phyloP scores from a whole-genome alignment of 2,113 vertebrate species.

The Martes martes region DNA sequence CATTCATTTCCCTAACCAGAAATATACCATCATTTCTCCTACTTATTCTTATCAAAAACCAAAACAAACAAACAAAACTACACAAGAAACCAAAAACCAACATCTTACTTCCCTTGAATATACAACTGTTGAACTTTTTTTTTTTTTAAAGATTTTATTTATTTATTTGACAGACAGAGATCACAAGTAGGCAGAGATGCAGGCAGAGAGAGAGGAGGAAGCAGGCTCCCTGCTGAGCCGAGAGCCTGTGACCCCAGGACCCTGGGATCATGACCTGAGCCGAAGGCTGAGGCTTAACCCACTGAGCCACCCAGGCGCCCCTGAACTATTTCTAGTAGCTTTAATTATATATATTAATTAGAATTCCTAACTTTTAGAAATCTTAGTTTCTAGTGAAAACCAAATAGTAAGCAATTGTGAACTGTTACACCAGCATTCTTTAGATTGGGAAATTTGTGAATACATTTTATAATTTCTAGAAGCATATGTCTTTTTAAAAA shows the following conservation, averaged over 20 bases:
- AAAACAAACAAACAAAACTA: background rate
- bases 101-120: background rate
- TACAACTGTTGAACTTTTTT: background rate
- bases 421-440: background rate
- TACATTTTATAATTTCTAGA: background rate
- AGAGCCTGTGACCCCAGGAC: no score
- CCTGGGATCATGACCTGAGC: no score
- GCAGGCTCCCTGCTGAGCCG: no score
- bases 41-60: background rate
- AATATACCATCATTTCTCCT: background rate
- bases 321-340: no score
- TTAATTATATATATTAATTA: no score
- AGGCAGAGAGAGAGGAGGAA: no score
- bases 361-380: no score
- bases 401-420: background rate
- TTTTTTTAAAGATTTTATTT: no score
- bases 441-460: background rate
- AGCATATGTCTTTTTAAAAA: background rate
- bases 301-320: no score
- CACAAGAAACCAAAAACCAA: background rate
- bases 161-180: no score
- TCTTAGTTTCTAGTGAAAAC: background rate
- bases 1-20: background rate
- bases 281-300: no score
- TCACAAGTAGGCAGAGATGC: no score